These are phyloP conservation scores for Heliconius ethilla DNA, from an alignment of 2,888 invertebrate genomes.

Conservation along the genomic window DNA sequence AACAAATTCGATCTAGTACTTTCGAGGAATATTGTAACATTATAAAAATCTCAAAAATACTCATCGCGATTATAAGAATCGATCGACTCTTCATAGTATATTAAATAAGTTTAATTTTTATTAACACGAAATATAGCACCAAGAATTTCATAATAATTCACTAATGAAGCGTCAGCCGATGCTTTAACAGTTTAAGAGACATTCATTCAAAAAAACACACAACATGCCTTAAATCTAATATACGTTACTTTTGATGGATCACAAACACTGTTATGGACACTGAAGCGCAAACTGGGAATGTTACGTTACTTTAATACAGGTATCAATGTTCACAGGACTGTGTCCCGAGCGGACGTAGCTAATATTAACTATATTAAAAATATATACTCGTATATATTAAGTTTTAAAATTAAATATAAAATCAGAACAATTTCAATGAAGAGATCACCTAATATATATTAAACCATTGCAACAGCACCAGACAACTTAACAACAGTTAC, in stretches of 20 bases:
- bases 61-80: constrained; percentile 61
- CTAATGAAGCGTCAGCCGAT: constrained; percentile 66
- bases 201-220: constrained; percentile 67
- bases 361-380: constrained; percentile 68
- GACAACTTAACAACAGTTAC: constrained; percentile 60
- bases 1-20: constrained; percentile 34
- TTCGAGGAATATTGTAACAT: constrained; percentile 42
- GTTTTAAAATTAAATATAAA: constrained; percentile 61
- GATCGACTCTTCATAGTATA: constrained; percentile 59
- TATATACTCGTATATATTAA: constrained; percentile 60
- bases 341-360: constrained; percentile 54
- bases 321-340: constrained; percentile 74
- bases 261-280: constrained; percentile 78
- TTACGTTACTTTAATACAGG: constrained; percentile 77
- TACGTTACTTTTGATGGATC: constrained; percentile 77
- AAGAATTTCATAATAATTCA: constrained; percentile 44
- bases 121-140: constrained; percentile 51
- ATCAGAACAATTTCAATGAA: constrained; percentile 68
- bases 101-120: constrained; percentile 39
- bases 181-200: constrained; percentile 48
- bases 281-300: constrained; percentile 80
- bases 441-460: constrained; percentile 74
- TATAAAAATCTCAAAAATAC: constrained; percentile 51
- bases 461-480: constrained; percentile 72
- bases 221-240: constrained; percentile 75